These are phyloP conservation scores for Xenopus petersii DNA, from an alignment of 2,797 vertebrate genomes.

Conservation along the genomic window DNA sequence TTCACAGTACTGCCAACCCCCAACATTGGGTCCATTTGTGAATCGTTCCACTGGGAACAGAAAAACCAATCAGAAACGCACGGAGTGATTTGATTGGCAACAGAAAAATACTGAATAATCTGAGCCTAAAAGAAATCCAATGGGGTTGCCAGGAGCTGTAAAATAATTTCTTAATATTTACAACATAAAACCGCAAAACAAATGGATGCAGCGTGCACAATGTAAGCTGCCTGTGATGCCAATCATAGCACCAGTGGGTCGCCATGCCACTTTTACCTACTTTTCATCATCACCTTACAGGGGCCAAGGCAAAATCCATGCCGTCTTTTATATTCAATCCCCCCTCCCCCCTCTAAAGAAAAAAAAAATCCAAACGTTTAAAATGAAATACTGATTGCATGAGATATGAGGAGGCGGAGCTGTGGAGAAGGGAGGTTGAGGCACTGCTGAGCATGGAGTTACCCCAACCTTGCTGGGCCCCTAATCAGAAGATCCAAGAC, in stretches of 20 bases:
- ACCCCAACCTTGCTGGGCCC: no score
- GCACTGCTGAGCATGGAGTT: conserved; percentile 53
- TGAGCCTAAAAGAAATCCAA: no score
- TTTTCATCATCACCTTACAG: conserved; percentile 41
- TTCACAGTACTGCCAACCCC: no score
- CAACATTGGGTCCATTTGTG: no score
- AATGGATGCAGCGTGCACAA: conserved; percentile 3
- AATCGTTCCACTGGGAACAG: no score
- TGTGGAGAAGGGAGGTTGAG: conserved; percentile 55
- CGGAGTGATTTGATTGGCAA: no score
- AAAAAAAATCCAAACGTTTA: no score
- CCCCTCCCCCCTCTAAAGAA: neutral
- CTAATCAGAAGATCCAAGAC: no score
- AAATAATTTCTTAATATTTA: no score
- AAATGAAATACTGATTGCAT: conserved; percentile 32
- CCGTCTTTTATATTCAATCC: conserved; percentile 69
- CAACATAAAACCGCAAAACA: conserved; percentile 25
- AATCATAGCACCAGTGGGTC: neutral
- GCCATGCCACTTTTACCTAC: neutral
- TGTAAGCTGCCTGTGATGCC: neutral
- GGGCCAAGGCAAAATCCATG: conserved; percentile 57
- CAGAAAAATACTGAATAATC: no score
- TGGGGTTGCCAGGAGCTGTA: neutral
- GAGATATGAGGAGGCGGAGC: conserved; percentile 49
- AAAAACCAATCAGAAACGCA: no score